These are phyloP conservation scores for Eupleurogrammus muticus DNA, from an alignment of 2,797 vertebrate species.

Conservation along the genomic window DNA sequence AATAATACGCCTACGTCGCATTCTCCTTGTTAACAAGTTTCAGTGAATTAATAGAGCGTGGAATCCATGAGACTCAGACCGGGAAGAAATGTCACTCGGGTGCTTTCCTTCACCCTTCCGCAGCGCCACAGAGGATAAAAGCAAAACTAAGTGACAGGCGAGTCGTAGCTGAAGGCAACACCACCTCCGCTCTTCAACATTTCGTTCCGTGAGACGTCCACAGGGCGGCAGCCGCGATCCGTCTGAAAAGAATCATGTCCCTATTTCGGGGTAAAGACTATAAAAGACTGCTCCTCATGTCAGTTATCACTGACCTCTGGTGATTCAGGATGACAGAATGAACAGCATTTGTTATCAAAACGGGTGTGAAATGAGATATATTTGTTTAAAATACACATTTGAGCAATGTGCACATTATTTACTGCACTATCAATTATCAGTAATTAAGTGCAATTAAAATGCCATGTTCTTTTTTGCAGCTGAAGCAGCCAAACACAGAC, in stretches of 20 bases:
- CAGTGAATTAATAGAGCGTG: slow-evolving; percentile 82
- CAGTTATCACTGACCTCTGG: slow-evolving; percentile 45
- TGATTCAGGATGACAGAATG: slow-evolving; percentile 18
- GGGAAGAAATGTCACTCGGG: slow-evolving; percentile 65
- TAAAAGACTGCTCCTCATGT: slow-evolving; percentile 34
- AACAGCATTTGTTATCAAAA: slow-evolving; percentile 5
- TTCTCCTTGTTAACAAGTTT: slow-evolving; percentile 76
- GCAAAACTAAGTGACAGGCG: slow-evolving; percentile 68
- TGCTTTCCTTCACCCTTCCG: slow-evolving; percentile 50
- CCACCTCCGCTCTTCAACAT: slow-evolving; percentile 28
- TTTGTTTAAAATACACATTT: slow-evolving; percentile 6
- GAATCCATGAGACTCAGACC: slow-evolving; percentile 67
- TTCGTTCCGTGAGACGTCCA: slow-evolving; percentile 60
- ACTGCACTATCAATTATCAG: neutral
- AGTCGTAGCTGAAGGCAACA: slow-evolving; percentile 55
- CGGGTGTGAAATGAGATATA: neutral
- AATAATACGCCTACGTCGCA: slow-evolving; percentile 82
- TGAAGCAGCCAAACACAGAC: slow-evolving; percentile 92
- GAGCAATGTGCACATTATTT: neutral
- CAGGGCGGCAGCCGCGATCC: slow-evolving; percentile 73
- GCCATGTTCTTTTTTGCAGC: slow-evolving; percentile 70
- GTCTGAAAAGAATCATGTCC: slow-evolving; percentile 40
- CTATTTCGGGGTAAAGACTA: slow-evolving; percentile 38
- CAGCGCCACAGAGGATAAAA: slow-evolving; percentile 65
- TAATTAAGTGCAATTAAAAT: neutral